Conservation (phyloP, 2,113 vertebrate species). For the Calyptommatus sinebrachiatus region DNA sequence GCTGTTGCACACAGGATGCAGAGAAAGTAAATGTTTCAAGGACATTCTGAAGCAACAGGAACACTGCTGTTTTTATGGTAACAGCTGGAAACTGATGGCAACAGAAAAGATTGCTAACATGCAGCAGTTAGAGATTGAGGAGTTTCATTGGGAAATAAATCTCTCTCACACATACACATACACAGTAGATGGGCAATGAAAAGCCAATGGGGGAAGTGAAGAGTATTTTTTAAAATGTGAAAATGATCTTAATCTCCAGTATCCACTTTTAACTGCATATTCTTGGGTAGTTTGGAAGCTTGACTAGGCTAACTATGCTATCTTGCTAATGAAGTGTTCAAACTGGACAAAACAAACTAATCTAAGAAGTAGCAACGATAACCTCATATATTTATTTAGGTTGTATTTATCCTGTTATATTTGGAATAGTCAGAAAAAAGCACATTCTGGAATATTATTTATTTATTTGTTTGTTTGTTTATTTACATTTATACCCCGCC, state of each 20-base stretch:
- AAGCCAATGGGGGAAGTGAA: not conserved
- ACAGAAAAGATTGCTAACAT: constrained; percentile 9
- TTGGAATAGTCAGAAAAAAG: too few species aligned
- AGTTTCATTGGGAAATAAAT: constrained; percentile 10
- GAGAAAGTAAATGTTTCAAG: constrained; percentile 21
- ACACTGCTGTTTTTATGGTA: constrained; percentile 18
- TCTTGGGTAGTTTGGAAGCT: not conserved
- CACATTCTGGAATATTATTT: too few species aligned
- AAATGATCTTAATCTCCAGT: not conserved
- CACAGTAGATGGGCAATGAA: not conserved
- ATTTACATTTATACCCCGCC: too few species aligned
- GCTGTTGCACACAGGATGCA: not conserved
- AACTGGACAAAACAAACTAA: not conserved
- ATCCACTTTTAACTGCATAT: not conserved
- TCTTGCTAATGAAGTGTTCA: too few species aligned
- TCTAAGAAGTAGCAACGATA: not conserved
- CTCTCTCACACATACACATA: not conserved
- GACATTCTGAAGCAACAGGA: constrained; percentile 20
- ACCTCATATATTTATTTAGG: too few species aligned
- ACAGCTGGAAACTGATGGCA: constrained; percentile 29
- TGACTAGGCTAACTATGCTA: not conserved
- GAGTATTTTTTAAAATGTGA: not conserved
- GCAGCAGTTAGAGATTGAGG: constrained; percentile 13
- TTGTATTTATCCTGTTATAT: too few species aligned
- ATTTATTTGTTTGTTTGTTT: too few species aligned